Base-by-base conservation (phyloP, 2,888 invertebrate genomes). In the Hyposoter dolosus region DNA sequence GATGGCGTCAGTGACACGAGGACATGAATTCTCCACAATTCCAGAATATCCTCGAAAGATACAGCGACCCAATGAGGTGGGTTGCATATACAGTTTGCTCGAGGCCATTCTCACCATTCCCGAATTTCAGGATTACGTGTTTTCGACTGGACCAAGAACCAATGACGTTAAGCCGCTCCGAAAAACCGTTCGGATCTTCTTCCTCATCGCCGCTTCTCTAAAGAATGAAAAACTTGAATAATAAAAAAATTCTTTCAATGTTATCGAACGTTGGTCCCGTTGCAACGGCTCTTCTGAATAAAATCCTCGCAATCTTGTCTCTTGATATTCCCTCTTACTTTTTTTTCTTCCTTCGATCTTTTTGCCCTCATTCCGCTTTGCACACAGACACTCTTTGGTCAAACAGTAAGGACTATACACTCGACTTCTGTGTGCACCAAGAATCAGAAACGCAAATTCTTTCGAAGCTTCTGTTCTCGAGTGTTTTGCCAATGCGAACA, bases 51-150 rank as follows among this genome's bases (percentile, higher is more conserved):
- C 60, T 83, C 71, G 72, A 56, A 60, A 71, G 53, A 80, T 65
- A 47, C 78, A 65, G 17, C 69, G 69, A 23, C 60, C 63, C 43
- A 65, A 32, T 63, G 35, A 71, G 45, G 28, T 79, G 53, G 79
- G 83, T 68, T 69, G 83, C 53, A 77, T 77, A 75, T 75, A 69
- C 81, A 83, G 32, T 75, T 53, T 75, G 56, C 47, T 56, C 69
- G 83, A 72, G 80, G 72, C 32, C 63, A 71, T 85, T 85, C 72
- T 72, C 80, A 82, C 63, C 69, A 83, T 80, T 45, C 66, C 74
- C 66, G 56, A 63, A 79, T 82, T 84, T 82, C 86, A 75, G 75
- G 86, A 86, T 86, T 86, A 86, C 86, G 84, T 86, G 86, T 84
- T 86, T 82, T 82, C 72, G 69, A 65, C 65, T 74, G 77, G 77